Evolutionary conservation across 2,797 vertebrate species (phyloP).

Genomic region (Lithobates pipiens): DNA sequence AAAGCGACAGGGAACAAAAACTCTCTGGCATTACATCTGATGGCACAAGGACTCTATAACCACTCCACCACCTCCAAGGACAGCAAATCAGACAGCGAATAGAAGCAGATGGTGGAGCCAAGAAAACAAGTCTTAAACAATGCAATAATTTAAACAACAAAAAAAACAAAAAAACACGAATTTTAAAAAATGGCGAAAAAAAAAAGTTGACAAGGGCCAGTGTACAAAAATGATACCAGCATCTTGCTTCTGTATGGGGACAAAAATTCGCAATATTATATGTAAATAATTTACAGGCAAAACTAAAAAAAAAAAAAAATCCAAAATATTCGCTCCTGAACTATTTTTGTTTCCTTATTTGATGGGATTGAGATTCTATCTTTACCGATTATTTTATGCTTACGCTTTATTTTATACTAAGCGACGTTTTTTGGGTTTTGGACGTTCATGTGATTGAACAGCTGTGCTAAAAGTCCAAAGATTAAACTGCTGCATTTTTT

Average conservation of each 20-base stretch:
- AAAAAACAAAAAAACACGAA: conserved; percentile 66
- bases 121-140: conserved; percentile 73
- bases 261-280: conserved; percentile 93
- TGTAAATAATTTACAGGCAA: conserved; percentile 86
- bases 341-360: conserved; percentile 75
- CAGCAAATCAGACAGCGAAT: conserved; percentile 97
- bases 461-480: conserved; percentile 96
- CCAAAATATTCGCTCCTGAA: conserved; percentile 78
- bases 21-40: conserved; percentile 89
- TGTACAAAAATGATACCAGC: conserved; percentile 95
- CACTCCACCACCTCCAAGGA: conserved; percentile 92
- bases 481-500: conserved; percentile 96
- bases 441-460: conserved; percentile 78
- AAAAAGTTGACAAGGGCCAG: conserved; percentile 84
- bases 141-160: conserved; percentile 94
- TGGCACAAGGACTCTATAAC: conserved; percentile 96
- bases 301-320: conserved; percentile 84
- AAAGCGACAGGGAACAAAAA: conserved; percentile 90
- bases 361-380: conserved; percentile 73
- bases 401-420: conserved; percentile 78
- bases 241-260: conserved; percentile 87
- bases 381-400: conserved; percentile 71
- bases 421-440: conserved; percentile 79
- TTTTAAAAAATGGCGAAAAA: not conserved
- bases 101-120: conserved; percentile 66